phyloP scores from a whole-genome alignment of 92 coral and sea anemone genomes.

The Bergia sp. region DNA sequence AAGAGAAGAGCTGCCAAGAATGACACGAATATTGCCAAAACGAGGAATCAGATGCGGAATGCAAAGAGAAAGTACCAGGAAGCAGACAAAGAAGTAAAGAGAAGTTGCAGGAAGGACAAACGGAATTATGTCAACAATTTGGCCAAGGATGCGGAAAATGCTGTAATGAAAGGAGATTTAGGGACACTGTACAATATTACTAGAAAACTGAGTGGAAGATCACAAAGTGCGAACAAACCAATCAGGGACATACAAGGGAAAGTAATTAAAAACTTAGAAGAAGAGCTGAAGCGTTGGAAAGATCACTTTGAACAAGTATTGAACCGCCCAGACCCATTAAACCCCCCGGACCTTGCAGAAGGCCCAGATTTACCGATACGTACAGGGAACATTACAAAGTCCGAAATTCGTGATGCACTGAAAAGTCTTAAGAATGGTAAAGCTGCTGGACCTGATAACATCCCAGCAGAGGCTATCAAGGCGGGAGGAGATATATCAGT shows the following conservation, averaged over 20 bases:
- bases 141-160: background rate
- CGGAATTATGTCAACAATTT: background rate
- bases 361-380: conserved; percentile 29
- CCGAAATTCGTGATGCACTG: conserved; percentile 10
- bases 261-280: conserved; percentile 6
- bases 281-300: conserved; percentile 25
- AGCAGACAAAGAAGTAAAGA: conserved; percentile 40
- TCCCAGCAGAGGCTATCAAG: too few relatives aligned
- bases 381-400: conserved; percentile 20
- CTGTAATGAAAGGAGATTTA: conserved; percentile 3
- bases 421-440: background rate
- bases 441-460: too few relatives aligned
- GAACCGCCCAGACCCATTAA: conserved; percentile 28
- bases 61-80: conserved; percentile 10
- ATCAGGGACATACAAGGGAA: background rate
- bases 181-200: background rate
- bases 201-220: conserved; percentile 19
- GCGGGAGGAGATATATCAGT: conserved; percentile 33
- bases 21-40: background rate
- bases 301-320: conserved; percentile 27
- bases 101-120: too few relatives aligned
- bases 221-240: conserved; percentile 11
- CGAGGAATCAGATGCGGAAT: too few relatives aligned
- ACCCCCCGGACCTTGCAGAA: conserved; percentile 18
- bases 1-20: conserved; percentile 38